phyloP scores from a whole-genome alignment of 2,797 vertebrate genomes.

The Enteromius fasciolatus region DNA sequence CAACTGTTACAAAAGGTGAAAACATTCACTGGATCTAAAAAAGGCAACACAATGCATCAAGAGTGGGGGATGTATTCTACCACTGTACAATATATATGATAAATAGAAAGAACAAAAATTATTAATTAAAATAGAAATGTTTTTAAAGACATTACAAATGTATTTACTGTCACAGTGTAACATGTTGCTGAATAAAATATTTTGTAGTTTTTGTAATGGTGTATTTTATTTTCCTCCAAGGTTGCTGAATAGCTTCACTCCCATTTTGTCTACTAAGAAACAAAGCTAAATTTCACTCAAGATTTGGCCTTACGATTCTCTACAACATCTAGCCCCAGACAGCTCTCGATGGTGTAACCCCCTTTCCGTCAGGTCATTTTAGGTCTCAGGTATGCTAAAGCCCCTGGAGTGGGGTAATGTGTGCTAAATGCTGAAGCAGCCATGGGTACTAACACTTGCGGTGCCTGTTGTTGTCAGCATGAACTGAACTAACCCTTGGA shows the following conservation, averaged over 20 bases:
- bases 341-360: neutral
- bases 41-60: too few species aligned
- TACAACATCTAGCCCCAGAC: neutral
- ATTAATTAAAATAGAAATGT: neutral
- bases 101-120: neutral
- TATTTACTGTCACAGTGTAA: neutral
- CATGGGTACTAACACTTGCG: neutral
- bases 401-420: constrained; percentile 12
- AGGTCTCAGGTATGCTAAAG: constrained; percentile 1
- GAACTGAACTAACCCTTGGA: constrained; percentile 34
- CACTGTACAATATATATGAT: too few species aligned
- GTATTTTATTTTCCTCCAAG: neutral
- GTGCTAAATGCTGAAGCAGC: constrained; percentile 32
- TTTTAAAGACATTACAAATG: neutral
- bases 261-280: constrained; percentile 4
- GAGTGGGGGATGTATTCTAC: too few species aligned
- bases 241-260: neutral
- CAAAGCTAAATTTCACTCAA: neutral
- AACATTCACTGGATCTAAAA: too few species aligned
- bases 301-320: neutral
- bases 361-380: neutral
- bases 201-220: too few species aligned
- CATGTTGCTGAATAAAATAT: neutral
- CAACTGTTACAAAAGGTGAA: too few species aligned
- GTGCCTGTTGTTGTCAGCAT: constrained; percentile 24